These are phyloP conservation scores for Sebastes itinus DNA, from an alignment of 2,797 vertebrate genomes.

Conservation along the genomic window DNA sequence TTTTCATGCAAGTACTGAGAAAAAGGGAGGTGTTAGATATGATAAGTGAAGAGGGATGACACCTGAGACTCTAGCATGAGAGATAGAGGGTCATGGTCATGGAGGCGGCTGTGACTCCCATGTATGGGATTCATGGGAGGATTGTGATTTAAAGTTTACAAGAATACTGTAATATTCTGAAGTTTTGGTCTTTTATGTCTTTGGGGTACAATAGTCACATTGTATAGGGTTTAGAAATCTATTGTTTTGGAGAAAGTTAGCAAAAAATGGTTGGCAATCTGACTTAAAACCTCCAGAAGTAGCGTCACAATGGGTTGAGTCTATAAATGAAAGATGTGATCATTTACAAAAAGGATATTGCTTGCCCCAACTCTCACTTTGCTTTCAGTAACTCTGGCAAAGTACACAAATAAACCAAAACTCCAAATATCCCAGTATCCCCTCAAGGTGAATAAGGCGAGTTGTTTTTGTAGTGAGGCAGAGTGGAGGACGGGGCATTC, in stretches of 20 bases:
- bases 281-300: not conserved
- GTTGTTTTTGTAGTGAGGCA: constrained; percentile 59
- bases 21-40: constrained; percentile 64
- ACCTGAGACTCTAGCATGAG: constrained; percentile 30
- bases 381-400: not conserved
- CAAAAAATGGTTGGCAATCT: not conserved
- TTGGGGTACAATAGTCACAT: not conserved
- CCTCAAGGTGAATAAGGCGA: constrained; percentile 55
- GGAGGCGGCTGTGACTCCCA: constrained; percentile 71
- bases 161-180: constrained; percentile 70
- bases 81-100: constrained; percentile 62
- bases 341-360: not conserved
- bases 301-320: not conserved
- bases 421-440: constrained; percentile 71
- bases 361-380: not conserved
- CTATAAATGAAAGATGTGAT: not conserved
- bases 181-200: constrained; percentile 64
- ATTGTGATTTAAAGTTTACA: constrained; percentile 43
- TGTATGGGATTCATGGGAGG: constrained; percentile 58
- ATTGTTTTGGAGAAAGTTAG: not conserved
- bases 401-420: constrained; percentile 65
- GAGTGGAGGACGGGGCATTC: constrained; percentile 69
- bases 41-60: constrained; percentile 15
- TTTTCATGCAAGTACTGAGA: constrained; percentile 48
- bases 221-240: not conserved